Evolutionary conservation across 2,888 invertebrate genomes (phyloP), one percentile per base, ranked within the genome.

Genomic region (Agonopterix heracliana): DNA sequence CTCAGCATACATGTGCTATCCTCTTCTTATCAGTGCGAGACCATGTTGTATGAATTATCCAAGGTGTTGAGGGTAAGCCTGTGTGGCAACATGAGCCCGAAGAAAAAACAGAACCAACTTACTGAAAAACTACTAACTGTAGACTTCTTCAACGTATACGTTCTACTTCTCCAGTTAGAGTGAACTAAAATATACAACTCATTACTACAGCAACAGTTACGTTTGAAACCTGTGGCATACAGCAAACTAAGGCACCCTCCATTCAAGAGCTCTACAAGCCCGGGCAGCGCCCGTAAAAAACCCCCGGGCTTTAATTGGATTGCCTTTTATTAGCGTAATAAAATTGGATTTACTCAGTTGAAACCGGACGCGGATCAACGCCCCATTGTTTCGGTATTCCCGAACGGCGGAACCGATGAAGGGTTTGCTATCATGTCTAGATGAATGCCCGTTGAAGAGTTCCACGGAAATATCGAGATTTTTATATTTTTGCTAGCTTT

Each of bases 311-410:
- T 81, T 86, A 85, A 86, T 86, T 86, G 86, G 82, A 82, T 79
- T 77, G 81, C 77, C 74, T 82, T 86, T 86, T 86, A 84, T 84
- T 84, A 82, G 80, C 76, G 79, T 81, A 76, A 81, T 84, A 84
- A 84, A 85, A 84, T 84, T 77, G 80, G 78, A 81, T 81, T 81
- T 77, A 78, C 46, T 46, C 41, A 13, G 41, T 13, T 13, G 41
- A 12, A 41, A 46, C 17, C 45, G 45, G 44, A 67, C 68, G 74
- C 66, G 41, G 12, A 72, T 65, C 66, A 61, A 56, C 64, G 65
- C 62, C 59, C 61, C 63, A 65, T 76, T 77, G 75, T 78, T 74
- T 68, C 61, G 66, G 59, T 74, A 72, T 71, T 67, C 71, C 68
- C 68, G 60, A 68, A 69, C 66, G 67, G 67, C 68, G 62, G 63